A percentile compares a stretch with the other conserved stretches of the same genome.
These are phyloP conservation scores for Daboia siamensis DNA, from an alignment of 2,113 vertebrate genomes.

Conservation along the genomic window DNA sequence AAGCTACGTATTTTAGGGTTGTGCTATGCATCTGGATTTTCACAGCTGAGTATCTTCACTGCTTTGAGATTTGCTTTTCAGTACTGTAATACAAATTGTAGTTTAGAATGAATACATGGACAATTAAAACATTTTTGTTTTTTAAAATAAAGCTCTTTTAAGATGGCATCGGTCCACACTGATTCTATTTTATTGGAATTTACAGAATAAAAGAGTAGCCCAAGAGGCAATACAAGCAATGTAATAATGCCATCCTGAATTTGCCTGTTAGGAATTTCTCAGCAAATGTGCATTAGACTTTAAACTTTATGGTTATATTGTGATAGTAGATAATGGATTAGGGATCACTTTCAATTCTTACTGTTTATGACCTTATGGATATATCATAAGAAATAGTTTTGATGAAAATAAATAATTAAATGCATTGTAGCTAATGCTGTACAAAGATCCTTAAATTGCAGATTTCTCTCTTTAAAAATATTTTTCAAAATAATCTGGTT, in stretches of 20 bases:
- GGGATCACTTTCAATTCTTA: neutral
- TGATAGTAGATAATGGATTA: neutral
- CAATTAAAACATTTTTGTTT: constrained; percentile 48
- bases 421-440: constrained; percentile 12
- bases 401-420: constrained; percentile 34
- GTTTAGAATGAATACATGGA: constrained; percentile 47
- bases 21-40: neutral
- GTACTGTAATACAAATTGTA: constrained; percentile 34
- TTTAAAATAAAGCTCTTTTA: neutral
- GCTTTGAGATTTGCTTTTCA: constrained; percentile 46
- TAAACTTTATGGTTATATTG: neutral
- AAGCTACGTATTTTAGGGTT: constrained; percentile 12
- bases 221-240: neutral
- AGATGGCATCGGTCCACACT: neutral
- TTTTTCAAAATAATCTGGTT: constrained; percentile 8
- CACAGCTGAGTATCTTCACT: neutral
- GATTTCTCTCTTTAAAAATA: neutral
- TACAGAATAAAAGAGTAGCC: neutral
- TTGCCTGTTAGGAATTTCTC: neutral
- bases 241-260: neutral
- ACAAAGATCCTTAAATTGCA: constrained; percentile 29
- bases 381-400: neutral
- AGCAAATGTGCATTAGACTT: neutral
- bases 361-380: neutral
- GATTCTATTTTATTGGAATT: neutral